These are phyloP conservation scores for Icerya purchasi DNA, from an alignment of 2,888 invertebrate genomes.

Conservation along the genomic window DNA sequence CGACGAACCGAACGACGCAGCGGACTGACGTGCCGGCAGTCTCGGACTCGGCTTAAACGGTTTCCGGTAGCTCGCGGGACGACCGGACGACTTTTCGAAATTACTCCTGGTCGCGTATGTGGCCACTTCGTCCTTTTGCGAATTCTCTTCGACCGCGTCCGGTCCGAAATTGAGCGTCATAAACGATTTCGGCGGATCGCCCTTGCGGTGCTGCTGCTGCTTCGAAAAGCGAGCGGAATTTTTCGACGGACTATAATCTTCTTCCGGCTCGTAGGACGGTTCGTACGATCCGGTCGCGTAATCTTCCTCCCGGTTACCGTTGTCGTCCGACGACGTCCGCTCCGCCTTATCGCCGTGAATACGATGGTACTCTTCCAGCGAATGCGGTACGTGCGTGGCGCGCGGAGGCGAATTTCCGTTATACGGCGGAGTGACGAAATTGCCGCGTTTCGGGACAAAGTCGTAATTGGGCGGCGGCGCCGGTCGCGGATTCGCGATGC, in stretches of 20 bases:
- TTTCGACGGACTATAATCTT: neutral
- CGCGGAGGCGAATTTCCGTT: neutral
- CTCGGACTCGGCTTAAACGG: too few relatives aligned
- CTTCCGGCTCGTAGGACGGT: conserved; percentile 3
- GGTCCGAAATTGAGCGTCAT: conserved; percentile 9
- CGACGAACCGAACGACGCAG: too few relatives aligned
- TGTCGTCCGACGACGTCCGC: neutral
- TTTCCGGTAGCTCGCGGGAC: too few relatives aligned
- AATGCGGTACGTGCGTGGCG: conserved; percentile 7
- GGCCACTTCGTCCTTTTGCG: too few relatives aligned
- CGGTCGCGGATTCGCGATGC: neutral
- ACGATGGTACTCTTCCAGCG: conserved; percentile 9
- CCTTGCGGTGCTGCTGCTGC: neutral
- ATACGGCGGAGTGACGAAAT: neutral
- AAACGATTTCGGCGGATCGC: conserved; percentile 8
- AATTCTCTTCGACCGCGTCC: neutral
- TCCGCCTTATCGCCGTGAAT: neutral
- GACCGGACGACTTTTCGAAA: too few relatives aligned
- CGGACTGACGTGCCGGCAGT: too few relatives aligned
- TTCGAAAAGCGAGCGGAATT: too few relatives aligned
- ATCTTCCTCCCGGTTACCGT: conserved; percentile 2
- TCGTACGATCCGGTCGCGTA: conserved; percentile 1
- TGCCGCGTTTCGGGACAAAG: neutral
- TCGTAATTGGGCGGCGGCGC: neutral
- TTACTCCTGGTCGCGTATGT: too few relatives aligned